phyloP scores from a whole-genome alignment of 1,140 invertebrate genomes.

The Eueides isabella region DNA sequence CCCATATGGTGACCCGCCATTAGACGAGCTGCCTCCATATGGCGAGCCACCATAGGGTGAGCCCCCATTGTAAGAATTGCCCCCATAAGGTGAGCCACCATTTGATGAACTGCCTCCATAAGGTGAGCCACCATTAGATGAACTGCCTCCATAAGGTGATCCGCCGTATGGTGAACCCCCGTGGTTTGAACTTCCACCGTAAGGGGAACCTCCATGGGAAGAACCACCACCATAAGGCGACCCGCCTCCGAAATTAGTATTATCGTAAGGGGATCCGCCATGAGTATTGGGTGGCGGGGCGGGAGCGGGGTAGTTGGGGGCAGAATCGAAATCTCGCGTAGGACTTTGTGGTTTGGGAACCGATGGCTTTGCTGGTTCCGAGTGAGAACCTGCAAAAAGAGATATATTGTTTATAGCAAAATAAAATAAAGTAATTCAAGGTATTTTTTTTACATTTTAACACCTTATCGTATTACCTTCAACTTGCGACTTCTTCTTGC shows the following conservation, averaged over 20 bases:
- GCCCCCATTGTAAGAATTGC: slow-evolving; percentile 49
- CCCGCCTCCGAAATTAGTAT: slow-evolving; percentile 48
- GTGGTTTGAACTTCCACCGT: slow-evolving; percentile 50
- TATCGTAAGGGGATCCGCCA: slow-evolving; percentile 53
- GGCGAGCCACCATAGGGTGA: slow-evolving; percentile 55
- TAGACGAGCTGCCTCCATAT: slow-evolving; percentile 47
- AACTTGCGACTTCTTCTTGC: slow-evolving; percentile 82
- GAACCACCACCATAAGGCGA: slow-evolving; percentile 46
- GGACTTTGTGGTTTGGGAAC: slow-evolving; percentile 63
- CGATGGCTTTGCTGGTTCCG: slow-evolving; percentile 59
- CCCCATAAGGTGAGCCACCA: slow-evolving; percentile 44
- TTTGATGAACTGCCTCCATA: slow-evolving; percentile 40
- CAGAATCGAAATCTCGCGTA: slow-evolving; percentile 56
- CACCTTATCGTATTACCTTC: slow-evolving; percentile 71
- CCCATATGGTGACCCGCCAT: slow-evolving; percentile 42
- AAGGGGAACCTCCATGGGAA: slow-evolving; percentile 45
- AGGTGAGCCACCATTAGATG: slow-evolving; percentile 39
- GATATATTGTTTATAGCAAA: neutral
- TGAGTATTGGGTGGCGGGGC: slow-evolving; percentile 56
- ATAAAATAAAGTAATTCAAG: too few relatives aligned
- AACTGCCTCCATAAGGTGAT: slow-evolving; percentile 53
- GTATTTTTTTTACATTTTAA: too few relatives aligned
- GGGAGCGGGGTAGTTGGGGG: slow-evolving; percentile 72
- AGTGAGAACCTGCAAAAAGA: slow-evolving; percentile 61
- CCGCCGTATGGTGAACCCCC: slow-evolving; percentile 54